Percentiles rank a stretch among this genome's conserved stretches.
Evolutionary conservation across 2,888 invertebrate genomes (phyloP).

Genomic region (Eupithecia subumbrata): DNA sequence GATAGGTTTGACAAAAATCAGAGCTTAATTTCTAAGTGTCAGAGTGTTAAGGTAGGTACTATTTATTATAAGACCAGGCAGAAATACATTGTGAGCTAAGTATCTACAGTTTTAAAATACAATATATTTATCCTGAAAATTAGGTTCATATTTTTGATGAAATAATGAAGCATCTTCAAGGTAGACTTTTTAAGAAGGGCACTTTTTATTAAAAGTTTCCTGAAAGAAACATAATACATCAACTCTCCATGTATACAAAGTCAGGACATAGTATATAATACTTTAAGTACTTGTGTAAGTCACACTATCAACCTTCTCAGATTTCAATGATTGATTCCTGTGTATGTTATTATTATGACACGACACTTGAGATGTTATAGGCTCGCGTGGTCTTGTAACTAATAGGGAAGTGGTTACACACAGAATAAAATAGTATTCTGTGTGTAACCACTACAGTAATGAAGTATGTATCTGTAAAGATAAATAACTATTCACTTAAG

Average conservation of each 20-base stretch:
- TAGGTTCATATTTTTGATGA: not conserved
- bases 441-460: not conserved
- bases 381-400: not conserved
- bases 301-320: not conserved
- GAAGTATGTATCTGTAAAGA: not conserved
- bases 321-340: conserved; percentile 10
- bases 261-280: conserved; percentile 7
- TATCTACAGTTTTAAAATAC: no score
- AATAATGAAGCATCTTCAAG: not conserved
- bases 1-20: no score
- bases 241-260: not conserved
- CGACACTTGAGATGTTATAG: conserved; percentile 1
- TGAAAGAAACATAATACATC: not conserved
- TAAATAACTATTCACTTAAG: not conserved
- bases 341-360: conserved; percentile 10
- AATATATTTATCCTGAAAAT: no score
- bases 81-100: no score
- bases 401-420: conserved; percentile 7
- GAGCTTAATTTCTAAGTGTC: no score
- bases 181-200: not conserved
- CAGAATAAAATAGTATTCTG: not conserved
- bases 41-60: no score
- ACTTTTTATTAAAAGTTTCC: not conserved
- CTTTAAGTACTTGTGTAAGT: not conserved
- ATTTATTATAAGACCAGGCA: no score